Base-by-base conservation (phyloP, 1,140 invertebrate species). In the Tribolium castaneum region DNA sequence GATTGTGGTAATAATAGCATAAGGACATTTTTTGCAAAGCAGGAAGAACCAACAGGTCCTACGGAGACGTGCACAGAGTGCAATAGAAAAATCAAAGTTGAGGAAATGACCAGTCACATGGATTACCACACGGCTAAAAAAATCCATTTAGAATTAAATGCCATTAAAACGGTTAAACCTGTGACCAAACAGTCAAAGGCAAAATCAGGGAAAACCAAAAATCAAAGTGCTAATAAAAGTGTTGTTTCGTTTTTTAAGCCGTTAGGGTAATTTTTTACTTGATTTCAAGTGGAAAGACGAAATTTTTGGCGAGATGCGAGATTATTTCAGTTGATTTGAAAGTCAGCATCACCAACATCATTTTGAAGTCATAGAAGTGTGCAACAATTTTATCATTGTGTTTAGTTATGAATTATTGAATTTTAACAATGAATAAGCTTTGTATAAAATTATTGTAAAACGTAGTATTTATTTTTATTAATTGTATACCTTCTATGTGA, bases 111-210 rank as follows among this genome's bases (percentile, higher is more conserved):
- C 9, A 91, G 92, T 81, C 93, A 95, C 85, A 85, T 88, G 73
- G 93, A 95, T 86, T 94, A 91, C 85, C 93, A 95, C 83, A 86
- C 92, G 76, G 93, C 93, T 3, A 91, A 91, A 82, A 90, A 89
- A 81, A 82, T 95, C 34, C 92, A 91, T 82, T 86, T 87, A 79
- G 87, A 87, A 88, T 83, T 85, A 75, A 88, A 87, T 82, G 7
- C 59, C 5, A 13, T 35, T 12, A 66, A 35, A 1, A 35, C 12
- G 5, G 52, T 54, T 66, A 35, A 66, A 12, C 59, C 59, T 34
- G 14, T 35, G n/a, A 9, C 3, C 12, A 70, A 45, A 35, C 5
- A 35, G 30, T 14, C 13, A 9, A 75, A 56, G 56, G 10, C 13
- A 45, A 75, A 59, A 9, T 30, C 25, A 30, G 14, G 12, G 7